Evolutionary conservation across 2,797 vertebrate species (phyloP).

Genomic region (Mus minutoides): DNA sequence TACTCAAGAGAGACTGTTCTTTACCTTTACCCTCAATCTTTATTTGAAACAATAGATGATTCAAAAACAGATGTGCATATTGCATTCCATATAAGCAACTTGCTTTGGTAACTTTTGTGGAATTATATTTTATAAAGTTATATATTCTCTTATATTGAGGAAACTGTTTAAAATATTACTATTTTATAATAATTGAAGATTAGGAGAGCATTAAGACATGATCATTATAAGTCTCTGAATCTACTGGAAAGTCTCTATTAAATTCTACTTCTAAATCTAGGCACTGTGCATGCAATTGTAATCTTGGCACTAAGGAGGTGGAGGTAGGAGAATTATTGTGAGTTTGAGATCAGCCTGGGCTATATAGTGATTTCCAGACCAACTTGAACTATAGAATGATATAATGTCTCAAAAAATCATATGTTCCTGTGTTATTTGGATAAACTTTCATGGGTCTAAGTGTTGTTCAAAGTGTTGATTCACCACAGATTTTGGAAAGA

Average conservation of each 20-base stretch:
- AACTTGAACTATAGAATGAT: neutral
- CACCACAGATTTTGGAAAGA: slow-evolving; percentile 8
- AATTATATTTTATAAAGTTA: neutral
- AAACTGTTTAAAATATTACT: neutral
- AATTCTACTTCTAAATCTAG: neutral
- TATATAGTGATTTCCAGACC: neutral
- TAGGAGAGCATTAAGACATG: neutral
- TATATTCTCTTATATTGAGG: neutral
- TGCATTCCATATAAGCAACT: neutral
- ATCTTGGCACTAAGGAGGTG: neutral
- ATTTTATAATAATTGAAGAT: neutral
- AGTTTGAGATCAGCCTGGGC: neutral
- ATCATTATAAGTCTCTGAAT: neutral
- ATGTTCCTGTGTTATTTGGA: neutral
- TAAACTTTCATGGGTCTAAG: neutral
- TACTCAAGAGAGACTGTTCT: neutral
- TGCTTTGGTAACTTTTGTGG: slow-evolving; percentile 1
- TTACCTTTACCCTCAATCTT: neutral
- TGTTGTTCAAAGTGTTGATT: slow-evolving; percentile 30
- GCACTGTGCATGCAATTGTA: neutral
- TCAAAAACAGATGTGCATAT: neutral
- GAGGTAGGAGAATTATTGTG: neutral
- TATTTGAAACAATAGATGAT: neutral
- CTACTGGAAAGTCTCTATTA: neutral
- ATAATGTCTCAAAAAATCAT: neutral